These are phyloP conservation scores for Ypsolopha scabrella DNA, from an alignment of 2,888 invertebrate genomes.

Conservation along the genomic window DNA sequence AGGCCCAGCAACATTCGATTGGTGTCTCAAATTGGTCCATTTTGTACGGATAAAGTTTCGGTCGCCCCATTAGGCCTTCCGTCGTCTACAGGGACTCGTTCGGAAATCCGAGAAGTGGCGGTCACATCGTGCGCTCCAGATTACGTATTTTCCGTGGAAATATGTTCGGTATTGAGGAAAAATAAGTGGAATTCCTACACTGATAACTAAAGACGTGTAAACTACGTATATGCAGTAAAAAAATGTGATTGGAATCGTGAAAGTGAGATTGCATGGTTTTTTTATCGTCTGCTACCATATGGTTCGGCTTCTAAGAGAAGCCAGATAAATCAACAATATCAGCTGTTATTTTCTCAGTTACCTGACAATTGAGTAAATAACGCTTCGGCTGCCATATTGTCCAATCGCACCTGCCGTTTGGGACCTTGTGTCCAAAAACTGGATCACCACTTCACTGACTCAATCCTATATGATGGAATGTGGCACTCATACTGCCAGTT, in stretches of 20 bases:
- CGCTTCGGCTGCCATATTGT: constrained; percentile 1
- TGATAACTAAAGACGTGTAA: too few relatives aligned
- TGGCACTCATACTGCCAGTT: background rate
- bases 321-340: background rate
- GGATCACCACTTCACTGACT: background rate
- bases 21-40: constrained; percentile 10
- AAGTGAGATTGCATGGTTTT: too few relatives aligned
- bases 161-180: background rate
- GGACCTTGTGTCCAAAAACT: background rate
- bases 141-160: constrained; percentile 16
- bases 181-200: too few relatives aligned
- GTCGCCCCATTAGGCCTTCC: constrained; percentile 22
- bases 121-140: constrained; percentile 25
- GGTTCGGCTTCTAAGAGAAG: too few relatives aligned
- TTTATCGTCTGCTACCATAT: too few relatives aligned
- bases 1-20: background rate
- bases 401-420: constrained; percentile 1
- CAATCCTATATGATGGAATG: background rate
- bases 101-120: constrained; percentile 35
- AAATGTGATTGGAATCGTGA: too few relatives aligned
- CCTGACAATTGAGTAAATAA: background rate
- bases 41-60: constrained; percentile 22
- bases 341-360: background rate
- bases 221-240: too few relatives aligned
- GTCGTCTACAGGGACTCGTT: constrained; percentile 37